Conservation (phyloP, 2,113 vertebrate genomes). For the Lota lota region DNA sequence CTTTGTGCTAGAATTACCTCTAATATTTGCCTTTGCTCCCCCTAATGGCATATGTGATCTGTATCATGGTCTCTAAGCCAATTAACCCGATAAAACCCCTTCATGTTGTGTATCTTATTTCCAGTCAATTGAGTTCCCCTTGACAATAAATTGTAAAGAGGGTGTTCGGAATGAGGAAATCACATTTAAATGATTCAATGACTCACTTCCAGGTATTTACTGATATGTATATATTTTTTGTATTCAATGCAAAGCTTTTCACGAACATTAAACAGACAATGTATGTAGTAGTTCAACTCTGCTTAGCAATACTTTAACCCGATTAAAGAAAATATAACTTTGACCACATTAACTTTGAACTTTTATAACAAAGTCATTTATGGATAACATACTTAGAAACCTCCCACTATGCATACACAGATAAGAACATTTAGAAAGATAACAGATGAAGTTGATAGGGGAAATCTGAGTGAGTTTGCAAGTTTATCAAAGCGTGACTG, state of each 20-base stretch:
- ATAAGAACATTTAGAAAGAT: no score
- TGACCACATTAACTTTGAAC: no score
- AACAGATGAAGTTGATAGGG: no score
- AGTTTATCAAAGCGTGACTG: conserved; percentile 61
- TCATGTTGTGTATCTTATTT: conserved; percentile 39
- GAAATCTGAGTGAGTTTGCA: conserved; percentile 15
- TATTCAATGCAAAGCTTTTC: no score
- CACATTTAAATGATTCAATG: conserved; percentile 7
- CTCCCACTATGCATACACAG: no score
- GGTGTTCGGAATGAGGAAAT: background rate
- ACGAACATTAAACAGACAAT: no score
- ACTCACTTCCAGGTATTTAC: background rate
- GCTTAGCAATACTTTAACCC: no score
- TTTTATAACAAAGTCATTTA: no score
- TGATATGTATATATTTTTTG: no score
- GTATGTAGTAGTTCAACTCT: no score
- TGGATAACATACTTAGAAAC: no score
- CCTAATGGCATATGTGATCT: conserved; percentile 52
- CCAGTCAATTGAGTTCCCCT: conserved; percentile 52
- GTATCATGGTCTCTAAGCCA: conserved; percentile 30
- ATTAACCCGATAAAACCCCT: conserved; percentile 13
- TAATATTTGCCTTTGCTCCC: conserved; percentile 42
- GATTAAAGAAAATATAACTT: no score
- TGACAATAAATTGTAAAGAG: conserved; percentile 8
- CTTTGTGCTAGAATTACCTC: conserved; percentile 47